A percentile compares a stretch with the other conserved stretches of the same genome.
Conservation (phyloP, 2,888 invertebrate genomes). For the Belgica antarctica region DNA sequence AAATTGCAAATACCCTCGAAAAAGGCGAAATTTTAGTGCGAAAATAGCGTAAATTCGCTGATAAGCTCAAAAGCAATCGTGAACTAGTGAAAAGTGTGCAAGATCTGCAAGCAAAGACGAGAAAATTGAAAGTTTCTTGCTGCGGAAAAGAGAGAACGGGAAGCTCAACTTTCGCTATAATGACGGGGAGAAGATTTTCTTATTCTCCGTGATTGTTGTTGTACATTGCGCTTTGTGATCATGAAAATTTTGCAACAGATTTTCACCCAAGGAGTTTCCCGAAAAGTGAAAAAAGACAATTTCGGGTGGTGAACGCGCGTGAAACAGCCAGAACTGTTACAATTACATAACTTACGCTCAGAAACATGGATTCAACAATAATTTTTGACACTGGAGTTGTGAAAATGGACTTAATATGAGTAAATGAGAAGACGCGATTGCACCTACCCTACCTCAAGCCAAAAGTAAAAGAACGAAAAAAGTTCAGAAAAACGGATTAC, state of each 20-base stretch:
- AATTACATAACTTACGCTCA: slow-evolving; percentile 28
- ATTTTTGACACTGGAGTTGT: slow-evolving; percentile 31
- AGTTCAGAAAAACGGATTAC: not conserved
- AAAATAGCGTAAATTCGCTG: not conserved
- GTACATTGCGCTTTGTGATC: slow-evolving; percentile 43
- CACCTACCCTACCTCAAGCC: slow-evolving; percentile 41
- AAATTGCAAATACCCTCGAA: slow-evolving; percentile 31
- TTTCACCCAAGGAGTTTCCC: slow-evolving; percentile 40
- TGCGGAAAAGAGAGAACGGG: slow-evolving; percentile 8
- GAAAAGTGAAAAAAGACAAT: slow-evolving; percentile 24
- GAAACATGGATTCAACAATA: slow-evolving; percentile 36
- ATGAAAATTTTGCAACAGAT: slow-evolving; percentile 43
- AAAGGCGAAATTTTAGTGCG: not conserved
- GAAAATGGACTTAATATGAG: not conserved
- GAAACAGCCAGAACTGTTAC: not conserved
- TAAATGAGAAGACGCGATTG: not conserved
- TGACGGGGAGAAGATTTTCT: slow-evolving; percentile 34
- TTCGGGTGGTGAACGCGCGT: not conserved
- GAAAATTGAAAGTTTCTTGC: not conserved
- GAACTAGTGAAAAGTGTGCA: not conserved
- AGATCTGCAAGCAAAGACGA: not conserved
- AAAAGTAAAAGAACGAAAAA: slow-evolving; percentile 4
- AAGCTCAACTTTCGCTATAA: not conserved
- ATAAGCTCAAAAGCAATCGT: not conserved
- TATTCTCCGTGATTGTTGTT: slow-evolving; percentile 40